Conservation (phyloP, 2,888 invertebrate species). For the Polydrusus pterygomalis region DNA sequence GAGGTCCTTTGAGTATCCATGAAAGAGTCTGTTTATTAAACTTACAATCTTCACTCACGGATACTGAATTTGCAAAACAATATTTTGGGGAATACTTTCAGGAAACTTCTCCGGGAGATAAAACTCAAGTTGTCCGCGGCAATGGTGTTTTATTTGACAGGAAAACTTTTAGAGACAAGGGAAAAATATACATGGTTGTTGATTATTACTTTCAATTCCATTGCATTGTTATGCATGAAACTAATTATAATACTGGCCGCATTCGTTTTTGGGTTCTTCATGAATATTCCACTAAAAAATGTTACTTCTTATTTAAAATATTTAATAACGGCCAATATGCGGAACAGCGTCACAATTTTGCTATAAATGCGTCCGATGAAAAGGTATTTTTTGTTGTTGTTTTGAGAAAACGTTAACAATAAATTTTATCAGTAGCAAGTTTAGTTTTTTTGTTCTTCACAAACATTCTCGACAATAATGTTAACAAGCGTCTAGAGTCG, state of each 20-base stretch:
- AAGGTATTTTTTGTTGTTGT: not conserved
- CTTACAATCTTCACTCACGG: not conserved
- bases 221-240: constrained; percentile 16
- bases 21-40: constrained; percentile 4
- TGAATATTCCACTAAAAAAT: not conserved
- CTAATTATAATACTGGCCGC: not conserved
- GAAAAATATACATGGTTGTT: constrained; percentile 7
- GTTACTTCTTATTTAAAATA: constrained; percentile 13
- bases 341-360: not conserved
- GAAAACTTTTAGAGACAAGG: constrained; percentile 5
- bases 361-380: not conserved
- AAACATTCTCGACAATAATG: too few species aligned
- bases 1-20: constrained; percentile 4
- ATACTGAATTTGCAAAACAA: constrained; percentile 6
- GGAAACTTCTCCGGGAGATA: not conserved
- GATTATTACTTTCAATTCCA: constrained; percentile 19
- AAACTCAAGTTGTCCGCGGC: not conserved
- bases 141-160: not conserved
- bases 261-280: not conserved
- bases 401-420: too few species aligned
- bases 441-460: too few species aligned
- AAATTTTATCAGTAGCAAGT: too few species aligned
- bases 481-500: too few species aligned
- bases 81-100: constrained; percentile 17
- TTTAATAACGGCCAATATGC: not conserved